A percentile compares a stretch with the other conserved stretches of the same genome.
Conservation (phyloP, 2,888 invertebrate genomes). For the Tetramorium bicarinatum region DNA sequence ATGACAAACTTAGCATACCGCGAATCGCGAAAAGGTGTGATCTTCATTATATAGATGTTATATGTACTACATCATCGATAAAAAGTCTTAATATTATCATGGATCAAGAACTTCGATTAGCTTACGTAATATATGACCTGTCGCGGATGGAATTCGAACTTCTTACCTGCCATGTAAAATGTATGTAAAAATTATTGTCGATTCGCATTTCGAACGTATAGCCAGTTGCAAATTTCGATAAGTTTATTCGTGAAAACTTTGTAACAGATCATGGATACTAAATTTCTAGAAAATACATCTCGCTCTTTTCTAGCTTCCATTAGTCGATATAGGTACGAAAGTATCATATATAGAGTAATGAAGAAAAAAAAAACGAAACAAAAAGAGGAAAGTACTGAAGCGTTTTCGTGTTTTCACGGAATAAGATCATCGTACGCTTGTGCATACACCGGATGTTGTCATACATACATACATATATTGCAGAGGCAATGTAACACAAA, state of each 20-base stretch:
- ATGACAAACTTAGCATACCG: conserved; percentile 30
- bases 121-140: background rate
- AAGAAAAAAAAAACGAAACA: conserved; percentile 20
- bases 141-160: background rate
- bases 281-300: conserved; percentile 12
- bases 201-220: conserved; percentile 1
- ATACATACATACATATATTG: conserved; percentile 40
- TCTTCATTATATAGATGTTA: background rate
- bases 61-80: background rate
- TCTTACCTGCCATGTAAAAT: conserved; percentile 10
- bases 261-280: background rate
- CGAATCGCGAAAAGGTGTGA: conserved; percentile 29
- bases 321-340: conserved; percentile 13
- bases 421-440: conserved; percentile 66
- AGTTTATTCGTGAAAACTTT: background rate
- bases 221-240: conserved; percentile 15
- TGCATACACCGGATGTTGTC: conserved; percentile 72
- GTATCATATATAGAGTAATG: conserved; percentile 16
- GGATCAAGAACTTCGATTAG: background rate
- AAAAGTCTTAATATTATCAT: background rate
- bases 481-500: conserved; percentile 52
- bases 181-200: conserved; percentile 13
- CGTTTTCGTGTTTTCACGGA: conserved; percentile 69
- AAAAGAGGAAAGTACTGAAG: conserved; percentile 40
- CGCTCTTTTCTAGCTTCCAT: conserved; percentile 23